Evolutionary conservation across 2,797 vertebrate species (phyloP).

Genomic region (Numenius phaeopus): DNA sequence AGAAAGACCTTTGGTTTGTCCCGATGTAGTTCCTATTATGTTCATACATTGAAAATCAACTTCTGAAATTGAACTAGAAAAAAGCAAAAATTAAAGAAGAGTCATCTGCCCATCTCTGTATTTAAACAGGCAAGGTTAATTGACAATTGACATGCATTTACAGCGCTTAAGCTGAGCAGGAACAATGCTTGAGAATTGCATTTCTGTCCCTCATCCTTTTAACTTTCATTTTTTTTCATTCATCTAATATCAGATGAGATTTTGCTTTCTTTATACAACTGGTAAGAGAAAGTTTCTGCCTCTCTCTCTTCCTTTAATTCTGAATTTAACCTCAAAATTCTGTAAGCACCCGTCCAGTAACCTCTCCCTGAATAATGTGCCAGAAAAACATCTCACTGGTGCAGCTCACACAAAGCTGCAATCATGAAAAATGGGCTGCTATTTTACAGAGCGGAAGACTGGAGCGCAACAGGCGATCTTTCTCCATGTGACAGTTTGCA

Average conservation of each 20-base stretch:
- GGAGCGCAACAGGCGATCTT: conserved; percentile 31
- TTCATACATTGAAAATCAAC: conserved; percentile 7
- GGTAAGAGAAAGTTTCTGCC: conserved; percentile 20
- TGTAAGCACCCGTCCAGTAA: conserved; percentile 1
- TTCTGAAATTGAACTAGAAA: conserved; percentile 36
- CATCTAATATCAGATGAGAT: neutral
- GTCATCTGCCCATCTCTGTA: conserved; percentile 58
- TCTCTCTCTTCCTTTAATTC: neutral
- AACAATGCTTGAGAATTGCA: conserved; percentile 24
- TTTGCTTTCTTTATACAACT: neutral
- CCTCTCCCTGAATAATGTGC: conserved; percentile 10
- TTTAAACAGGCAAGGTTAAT: conserved; percentile 68
- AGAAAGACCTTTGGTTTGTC: conserved; percentile 16
- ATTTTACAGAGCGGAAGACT: neutral
- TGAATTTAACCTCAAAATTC: conserved; percentile 37
- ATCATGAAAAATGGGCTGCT: conserved; percentile 42
- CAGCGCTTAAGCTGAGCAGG: conserved; percentile 40
- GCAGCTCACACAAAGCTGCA: conserved; percentile 24
- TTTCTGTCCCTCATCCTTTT: conserved; percentile 18
- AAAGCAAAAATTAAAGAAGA: conserved; percentile 52
- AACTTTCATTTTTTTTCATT: neutral
- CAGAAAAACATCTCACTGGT: neutral
- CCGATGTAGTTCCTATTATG: neutral
- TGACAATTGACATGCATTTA: conserved; percentile 64
- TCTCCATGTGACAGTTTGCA: conserved; percentile 47